Percentiles rank a stretch among this genome's conserved stretches.
These are phyloP conservation scores for Copidosoma floridanum DNA, from an alignment of 1,140 invertebrate species.

Conservation along the genomic window DNA sequence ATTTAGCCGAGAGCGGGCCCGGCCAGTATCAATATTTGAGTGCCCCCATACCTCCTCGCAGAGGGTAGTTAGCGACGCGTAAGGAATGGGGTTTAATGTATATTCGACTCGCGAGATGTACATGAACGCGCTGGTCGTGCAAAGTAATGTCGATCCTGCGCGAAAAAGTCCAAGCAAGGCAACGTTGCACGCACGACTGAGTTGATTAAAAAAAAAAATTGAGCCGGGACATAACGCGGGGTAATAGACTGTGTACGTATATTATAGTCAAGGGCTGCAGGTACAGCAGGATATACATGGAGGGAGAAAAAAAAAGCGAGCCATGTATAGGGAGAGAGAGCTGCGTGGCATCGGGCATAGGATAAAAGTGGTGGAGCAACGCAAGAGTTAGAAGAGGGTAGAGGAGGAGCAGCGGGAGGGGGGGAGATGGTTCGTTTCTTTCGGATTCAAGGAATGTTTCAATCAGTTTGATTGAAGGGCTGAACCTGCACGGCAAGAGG, in stretches of 20 bases:
- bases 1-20: conserved; percentile 37
- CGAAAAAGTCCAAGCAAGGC: conserved; percentile 12
- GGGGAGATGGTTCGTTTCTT: conserved; percentile 53
- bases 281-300: conserved; percentile 13
- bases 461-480: conserved; percentile 61
- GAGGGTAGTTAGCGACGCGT: too few relatives aligned
- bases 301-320: conserved; percentile 25
- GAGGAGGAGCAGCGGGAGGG: not conserved
- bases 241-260: too few relatives aligned
- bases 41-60: too few relatives aligned
- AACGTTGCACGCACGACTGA: not conserved
- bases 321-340: conserved; percentile 11
- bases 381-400: conserved; percentile 25
- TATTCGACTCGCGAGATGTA: too few relatives aligned
- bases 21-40: conserved; percentile 46
- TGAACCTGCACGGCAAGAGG: conserved; percentile 55
- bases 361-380: too few relatives aligned
- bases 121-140: too few relatives aligned
- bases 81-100: too few relatives aligned
- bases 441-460: conserved; percentile 60
- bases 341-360: not conserved
- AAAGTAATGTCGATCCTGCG: too few relatives aligned
- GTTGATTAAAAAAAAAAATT: too few relatives aligned
- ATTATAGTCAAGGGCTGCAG: conserved; percentile 22
- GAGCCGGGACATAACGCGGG: too few relatives aligned